Percentiles rank a stretch among this genome's conserved stretches.
These are phyloP conservation scores for Cephus spinipes DNA, from an alignment of 2,888 invertebrate genomes.

Conservation along the genomic window DNA sequence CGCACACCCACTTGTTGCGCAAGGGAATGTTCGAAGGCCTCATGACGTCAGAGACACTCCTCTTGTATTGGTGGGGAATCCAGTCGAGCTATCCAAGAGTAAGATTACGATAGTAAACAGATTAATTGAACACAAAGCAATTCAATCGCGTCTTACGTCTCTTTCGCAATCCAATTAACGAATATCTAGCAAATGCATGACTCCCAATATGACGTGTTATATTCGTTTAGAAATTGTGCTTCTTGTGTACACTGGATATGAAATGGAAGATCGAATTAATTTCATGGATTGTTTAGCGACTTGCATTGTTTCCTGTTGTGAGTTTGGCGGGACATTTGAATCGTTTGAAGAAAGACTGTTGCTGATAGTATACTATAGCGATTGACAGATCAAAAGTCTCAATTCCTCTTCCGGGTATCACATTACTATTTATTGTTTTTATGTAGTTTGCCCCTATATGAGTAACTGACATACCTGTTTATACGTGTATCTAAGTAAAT, in stretches of 20 bases:
- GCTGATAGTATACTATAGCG: too few species aligned
- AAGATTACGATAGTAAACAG: conserved; percentile 31
- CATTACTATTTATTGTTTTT: background rate
- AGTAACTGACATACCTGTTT: background rate
- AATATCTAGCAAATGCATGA: background rate
- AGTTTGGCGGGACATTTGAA: background rate
- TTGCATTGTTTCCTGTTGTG: background rate
- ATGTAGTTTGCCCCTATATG: background rate
- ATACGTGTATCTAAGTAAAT: background rate
- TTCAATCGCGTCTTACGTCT: conserved; percentile 12
- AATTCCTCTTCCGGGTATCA: background rate
- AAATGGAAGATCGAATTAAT: background rate
- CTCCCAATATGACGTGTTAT: too few species aligned
- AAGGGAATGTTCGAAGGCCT: conserved; percentile 20
- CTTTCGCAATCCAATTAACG: conserved; percentile 5
- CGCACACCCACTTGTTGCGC: conserved; percentile 49
- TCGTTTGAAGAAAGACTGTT: background rate
- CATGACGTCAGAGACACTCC: conserved; percentile 34
- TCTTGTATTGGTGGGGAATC: conserved; percentile 10
- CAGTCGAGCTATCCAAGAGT: background rate
- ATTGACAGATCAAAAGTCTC: background rate
- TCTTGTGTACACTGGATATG: background rate
- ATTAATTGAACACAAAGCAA: conserved; percentile 31
- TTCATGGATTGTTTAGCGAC: background rate
- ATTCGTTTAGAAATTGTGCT: too few species aligned